Evolutionary conservation across 2,888 invertebrate species (phyloP).

Genomic region (Buathra laborator): DNA sequence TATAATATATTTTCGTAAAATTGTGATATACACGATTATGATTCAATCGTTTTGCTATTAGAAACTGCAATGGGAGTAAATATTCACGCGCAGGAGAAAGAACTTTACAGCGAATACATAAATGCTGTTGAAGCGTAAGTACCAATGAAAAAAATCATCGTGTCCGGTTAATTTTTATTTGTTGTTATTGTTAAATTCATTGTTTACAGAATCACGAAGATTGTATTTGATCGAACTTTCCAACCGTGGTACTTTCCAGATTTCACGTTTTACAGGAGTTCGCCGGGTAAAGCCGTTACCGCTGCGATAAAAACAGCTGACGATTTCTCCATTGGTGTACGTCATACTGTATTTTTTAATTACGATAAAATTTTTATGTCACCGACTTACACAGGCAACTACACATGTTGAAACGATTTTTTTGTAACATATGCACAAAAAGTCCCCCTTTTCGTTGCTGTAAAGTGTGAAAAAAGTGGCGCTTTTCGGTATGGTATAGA

Average conservation of each 20-base stretch:
- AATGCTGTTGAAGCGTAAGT: conserved; percentile 86
- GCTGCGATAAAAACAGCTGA: background rate
- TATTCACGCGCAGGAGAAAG: conserved; percentile 86
- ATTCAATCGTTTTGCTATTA: conserved; percentile 73
- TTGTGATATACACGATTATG: background rate
- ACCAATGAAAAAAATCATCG: background rate
- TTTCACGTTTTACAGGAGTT: background rate
- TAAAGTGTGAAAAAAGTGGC: no score
- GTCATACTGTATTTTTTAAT: background rate
- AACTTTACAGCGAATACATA: conserved; percentile 85
- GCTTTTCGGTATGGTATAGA: no score
- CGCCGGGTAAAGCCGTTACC: background rate
- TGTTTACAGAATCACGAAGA: background rate
- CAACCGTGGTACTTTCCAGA: background rate
- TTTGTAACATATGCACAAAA: no score
- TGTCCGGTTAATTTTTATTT: background rate
- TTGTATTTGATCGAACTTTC: background rate
- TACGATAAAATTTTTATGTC: no score
- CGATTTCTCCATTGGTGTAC: background rate
- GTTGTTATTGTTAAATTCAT: background rate
- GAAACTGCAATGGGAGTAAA: conserved; percentile 89
- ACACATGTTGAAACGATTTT: no score
- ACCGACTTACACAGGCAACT: no score
- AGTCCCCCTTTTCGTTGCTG: no score
- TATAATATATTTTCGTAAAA: background rate